A percentile compares a stretch with the other conserved stretches of the same genome.
Evolutionary conservation across 2,888 invertebrate genomes (phyloP).

Genomic region (Drosophila subsilvestris): DNA sequence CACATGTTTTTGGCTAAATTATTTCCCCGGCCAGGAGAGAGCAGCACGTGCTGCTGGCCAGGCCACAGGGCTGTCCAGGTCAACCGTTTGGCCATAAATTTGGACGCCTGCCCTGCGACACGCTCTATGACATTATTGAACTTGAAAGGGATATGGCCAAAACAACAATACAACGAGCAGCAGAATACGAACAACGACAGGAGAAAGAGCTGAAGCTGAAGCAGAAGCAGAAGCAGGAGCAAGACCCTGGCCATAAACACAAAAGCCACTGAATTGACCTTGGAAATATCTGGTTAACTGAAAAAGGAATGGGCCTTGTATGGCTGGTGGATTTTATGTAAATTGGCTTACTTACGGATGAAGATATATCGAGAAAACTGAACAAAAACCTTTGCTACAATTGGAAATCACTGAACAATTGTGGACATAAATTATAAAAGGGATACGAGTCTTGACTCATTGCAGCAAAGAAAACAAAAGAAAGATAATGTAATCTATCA

Average conservation of each 20-base stretch:
- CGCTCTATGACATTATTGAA: slow-evolving; percentile 76
- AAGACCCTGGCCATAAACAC: slow-evolving; percentile 33
- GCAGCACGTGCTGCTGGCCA: slow-evolving; percentile 59
- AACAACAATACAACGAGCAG: slow-evolving; percentile 47
- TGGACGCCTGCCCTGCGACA: slow-evolving; percentile 73
- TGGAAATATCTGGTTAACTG: slow-evolving; percentile 38
- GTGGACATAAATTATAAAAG: not conserved
- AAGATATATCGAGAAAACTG: not conserved
- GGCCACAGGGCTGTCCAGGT: slow-evolving; percentile 59
- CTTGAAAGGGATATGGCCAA: slow-evolving; percentile 66
- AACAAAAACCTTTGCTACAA: too few relatives aligned
- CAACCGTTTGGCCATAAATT: slow-evolving; percentile 74
- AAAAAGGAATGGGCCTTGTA: not conserved
- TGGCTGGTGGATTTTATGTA: too few relatives aligned
- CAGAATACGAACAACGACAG: slow-evolving; percentile 5
- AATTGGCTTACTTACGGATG: not conserved
- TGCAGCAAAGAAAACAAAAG: not conserved
- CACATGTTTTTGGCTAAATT: slow-evolving; percentile 76
- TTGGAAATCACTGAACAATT: too few relatives aligned
- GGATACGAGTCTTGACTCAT: not conserved
- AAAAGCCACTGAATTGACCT: slow-evolving; percentile 66
- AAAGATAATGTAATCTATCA: too few relatives aligned
- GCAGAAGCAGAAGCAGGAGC: slow-evolving; percentile 6
- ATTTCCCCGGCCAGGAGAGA: slow-evolving; percentile 54
- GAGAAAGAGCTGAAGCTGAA: not conserved